These are phyloP conservation scores for Drosophila yooni DNA, from an alignment of 2,888 invertebrate species.

Conservation along the genomic window DNA sequence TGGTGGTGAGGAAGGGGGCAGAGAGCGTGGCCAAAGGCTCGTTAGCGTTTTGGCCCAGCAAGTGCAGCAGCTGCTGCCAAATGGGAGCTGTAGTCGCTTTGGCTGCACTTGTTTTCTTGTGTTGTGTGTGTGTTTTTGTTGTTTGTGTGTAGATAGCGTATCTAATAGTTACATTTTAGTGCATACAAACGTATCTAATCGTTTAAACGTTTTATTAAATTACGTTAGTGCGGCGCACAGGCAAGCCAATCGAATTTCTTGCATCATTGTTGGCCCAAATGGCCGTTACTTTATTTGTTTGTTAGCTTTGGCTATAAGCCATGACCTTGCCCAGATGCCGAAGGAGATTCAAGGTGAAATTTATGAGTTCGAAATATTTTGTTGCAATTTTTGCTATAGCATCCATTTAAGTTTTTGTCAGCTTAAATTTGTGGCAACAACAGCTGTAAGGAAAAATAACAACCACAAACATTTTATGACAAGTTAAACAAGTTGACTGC, in stretches of 20 bases:
- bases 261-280: constrained; percentile 72
- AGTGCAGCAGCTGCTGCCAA: constrained; percentile 68
- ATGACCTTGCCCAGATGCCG: constrained; percentile 64
- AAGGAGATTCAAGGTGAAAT: constrained; percentile 72
- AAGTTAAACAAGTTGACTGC: constrained; percentile 57
- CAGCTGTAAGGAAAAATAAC: constrained; percentile 23
- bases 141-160: constrained; percentile 69
- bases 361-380: constrained; percentile 34
- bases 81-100: constrained; percentile 54
- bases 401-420: constrained; percentile 34
- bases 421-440: constrained; percentile 40
- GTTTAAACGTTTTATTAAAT: constrained; percentile 83
- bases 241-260: constrained; percentile 69
- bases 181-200: constrained; percentile 83
- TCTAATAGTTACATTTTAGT: constrained; percentile 81
- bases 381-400: constrained; percentile 29
- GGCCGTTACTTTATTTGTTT: constrained; percentile 62
- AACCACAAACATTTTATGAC: constrained; percentile 38
- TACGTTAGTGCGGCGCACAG: constrained; percentile 69
- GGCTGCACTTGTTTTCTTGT: constrained; percentile 69
- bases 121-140: constrained; percentile 34
- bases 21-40: constrained; percentile 78
- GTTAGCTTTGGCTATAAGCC: constrained; percentile 44
- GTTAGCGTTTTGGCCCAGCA: constrained; percentile 77
- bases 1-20: not conserved